Percentiles rank a stretch among this genome's conserved stretches.
Conservation (phyloP, 2,113 vertebrate species). For the Dolichallabes microphthalmus region DNA sequence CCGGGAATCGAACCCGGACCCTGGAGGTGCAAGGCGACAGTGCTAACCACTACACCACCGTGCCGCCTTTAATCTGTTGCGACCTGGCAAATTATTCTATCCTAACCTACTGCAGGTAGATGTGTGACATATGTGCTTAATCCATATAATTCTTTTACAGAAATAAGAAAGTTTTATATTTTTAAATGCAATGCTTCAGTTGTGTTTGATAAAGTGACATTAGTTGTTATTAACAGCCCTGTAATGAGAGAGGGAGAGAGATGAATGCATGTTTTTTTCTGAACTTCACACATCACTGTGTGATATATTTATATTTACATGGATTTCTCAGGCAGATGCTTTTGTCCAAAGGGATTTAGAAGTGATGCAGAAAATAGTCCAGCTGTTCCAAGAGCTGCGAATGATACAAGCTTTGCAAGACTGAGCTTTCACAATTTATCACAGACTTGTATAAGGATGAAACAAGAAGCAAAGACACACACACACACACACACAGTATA, state of each 20-base stretch:
- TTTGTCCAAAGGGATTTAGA: slow-evolving; percentile 1
- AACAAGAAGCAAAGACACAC: neutral
- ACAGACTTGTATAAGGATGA: neutral
- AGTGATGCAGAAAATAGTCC: neutral
- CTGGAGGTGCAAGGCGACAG: too few relatives aligned
- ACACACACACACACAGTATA: neutral
- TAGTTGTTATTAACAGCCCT: neutral
- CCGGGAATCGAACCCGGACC: too few relatives aligned
- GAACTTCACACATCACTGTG: neutral
- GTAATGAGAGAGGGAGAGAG: slow-evolving; percentile 9
- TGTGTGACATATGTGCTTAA: neutral
- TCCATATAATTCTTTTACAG: neutral
- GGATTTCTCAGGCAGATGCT: neutral
- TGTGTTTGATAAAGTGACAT: neutral
- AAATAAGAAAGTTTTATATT: neutral
- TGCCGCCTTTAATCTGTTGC: too few relatives aligned
- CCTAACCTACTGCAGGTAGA: neutral
- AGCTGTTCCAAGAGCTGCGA: neutral
- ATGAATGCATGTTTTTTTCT: neutral
- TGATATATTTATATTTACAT: slow-evolving; percentile 11
- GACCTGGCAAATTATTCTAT: neutral
- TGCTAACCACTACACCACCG: too few relatives aligned
- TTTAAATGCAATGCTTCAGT: neutral
- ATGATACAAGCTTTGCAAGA: neutral
- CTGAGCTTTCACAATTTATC: neutral